Conservation (phyloP, 1,140 invertebrate genomes). For the Venustaconcha ellipsiformis region DNA sequence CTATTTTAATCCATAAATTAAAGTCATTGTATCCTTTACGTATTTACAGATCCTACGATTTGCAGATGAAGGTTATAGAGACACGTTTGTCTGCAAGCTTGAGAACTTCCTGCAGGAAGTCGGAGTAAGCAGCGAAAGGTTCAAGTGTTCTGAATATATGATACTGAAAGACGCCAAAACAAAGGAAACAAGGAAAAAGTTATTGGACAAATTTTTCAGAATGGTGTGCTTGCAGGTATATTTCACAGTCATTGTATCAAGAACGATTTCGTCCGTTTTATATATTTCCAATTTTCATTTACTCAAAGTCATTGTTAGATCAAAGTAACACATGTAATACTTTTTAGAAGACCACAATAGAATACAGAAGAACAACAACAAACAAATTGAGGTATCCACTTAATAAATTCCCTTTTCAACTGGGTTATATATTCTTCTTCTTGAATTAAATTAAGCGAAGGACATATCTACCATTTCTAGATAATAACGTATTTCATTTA, state of each 20-base stretch:
- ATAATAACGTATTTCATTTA: too few relatives aligned
- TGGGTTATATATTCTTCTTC: too few relatives aligned
- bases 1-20: too few relatives aligned
- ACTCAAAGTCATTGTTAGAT: background rate
- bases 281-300: background rate
- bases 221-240: slow-evolving; percentile 90
- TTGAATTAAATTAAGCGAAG: too few relatives aligned
- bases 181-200: slow-evolving; percentile 91
- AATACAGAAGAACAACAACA: too few relatives aligned
- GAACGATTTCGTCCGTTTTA: background rate
- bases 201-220: slow-evolving; percentile 98
- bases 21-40: too few relatives aligned
- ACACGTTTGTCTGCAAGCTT: slow-evolving; percentile 90
- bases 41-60: slow-evolving; percentile 81
- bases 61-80: slow-evolving; percentile 81
- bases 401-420: too few relatives aligned
- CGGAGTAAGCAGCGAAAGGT: slow-evolving; percentile 83
- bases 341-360: background rate
- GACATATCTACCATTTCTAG: too few relatives aligned
- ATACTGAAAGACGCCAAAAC: slow-evolving; percentile 96
- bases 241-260: background rate
- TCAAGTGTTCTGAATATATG: slow-evolving; percentile 79
- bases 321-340: background rate
- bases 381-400: too few relatives aligned
- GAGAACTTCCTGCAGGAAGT: slow-evolving; percentile 87